Evolutionary conservation across 2,113 vertebrate genomes (phyloP).

Genomic region (Polypterus bichir): DNA sequence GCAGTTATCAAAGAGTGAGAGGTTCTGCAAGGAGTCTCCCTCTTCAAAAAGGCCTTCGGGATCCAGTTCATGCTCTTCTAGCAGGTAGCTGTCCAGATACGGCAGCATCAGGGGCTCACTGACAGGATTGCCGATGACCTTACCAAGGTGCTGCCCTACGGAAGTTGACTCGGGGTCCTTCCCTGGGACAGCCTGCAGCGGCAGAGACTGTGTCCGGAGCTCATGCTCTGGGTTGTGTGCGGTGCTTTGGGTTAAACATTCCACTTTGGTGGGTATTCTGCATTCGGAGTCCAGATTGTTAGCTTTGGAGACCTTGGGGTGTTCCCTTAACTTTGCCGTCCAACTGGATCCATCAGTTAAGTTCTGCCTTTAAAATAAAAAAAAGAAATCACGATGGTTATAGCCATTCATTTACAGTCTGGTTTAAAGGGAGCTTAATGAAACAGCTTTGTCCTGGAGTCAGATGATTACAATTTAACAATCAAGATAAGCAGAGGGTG

Average conservation of each 20-base stretch:
- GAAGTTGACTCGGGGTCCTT: slow-evolving; percentile 51
- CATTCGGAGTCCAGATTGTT: slow-evolving; percentile 65
- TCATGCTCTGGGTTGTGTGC: slow-evolving; percentile 53
- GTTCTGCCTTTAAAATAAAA: slow-evolving; percentile 53
- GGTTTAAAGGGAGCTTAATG: no score
- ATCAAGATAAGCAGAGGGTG: no score
- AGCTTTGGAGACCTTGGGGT: slow-evolving; percentile 59
- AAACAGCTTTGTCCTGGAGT: no score
- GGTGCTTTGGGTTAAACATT: slow-evolving; percentile 41
- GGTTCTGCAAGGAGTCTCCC: slow-evolving; percentile 50
- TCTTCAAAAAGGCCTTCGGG: slow-evolving; percentile 43
- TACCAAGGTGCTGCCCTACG: slow-evolving; percentile 29
- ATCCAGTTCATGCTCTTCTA: slow-evolving; percentile 39
- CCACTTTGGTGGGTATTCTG: slow-evolving; percentile 55
- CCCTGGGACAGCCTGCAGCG: slow-evolving; percentile 75
- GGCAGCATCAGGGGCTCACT: slow-evolving; percentile 44
- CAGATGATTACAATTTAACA: no score
- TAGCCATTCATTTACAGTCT: no score
- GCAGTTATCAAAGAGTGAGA: slow-evolving; percentile 65
- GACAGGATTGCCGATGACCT: slow-evolving; percentile 50
- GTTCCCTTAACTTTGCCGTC: slow-evolving; percentile 62
- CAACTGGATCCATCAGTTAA: slow-evolving; percentile 60
- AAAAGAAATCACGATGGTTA: background rate
- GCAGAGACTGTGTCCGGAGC: slow-evolving; percentile 51
- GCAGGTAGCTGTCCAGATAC: slow-evolving; percentile 46